A percentile compares a stretch with the other conserved stretches of the same genome.
phyloP scores from a whole-genome alignment of 2,113 vertebrate genomes.

The Okapia johnstoni region DNA sequence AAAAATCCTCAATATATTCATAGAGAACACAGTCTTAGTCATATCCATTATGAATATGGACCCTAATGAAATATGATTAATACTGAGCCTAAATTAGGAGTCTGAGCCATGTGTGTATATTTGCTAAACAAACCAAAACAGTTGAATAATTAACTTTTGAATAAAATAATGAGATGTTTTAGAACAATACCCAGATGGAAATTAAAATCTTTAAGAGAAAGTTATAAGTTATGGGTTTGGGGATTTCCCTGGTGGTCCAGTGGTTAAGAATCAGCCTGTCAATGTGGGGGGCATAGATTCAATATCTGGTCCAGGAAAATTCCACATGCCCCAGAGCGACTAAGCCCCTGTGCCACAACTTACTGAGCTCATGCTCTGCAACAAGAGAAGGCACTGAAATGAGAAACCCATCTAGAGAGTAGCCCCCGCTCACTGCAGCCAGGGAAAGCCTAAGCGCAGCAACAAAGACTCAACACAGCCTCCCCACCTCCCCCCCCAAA shows the following conservation, averaged over 20 bases:
- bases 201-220: background rate
- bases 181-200: background rate
- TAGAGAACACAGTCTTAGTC: background rate
- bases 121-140: background rate
- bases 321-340: rapidly evolving
- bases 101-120: background rate
- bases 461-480: background rate
- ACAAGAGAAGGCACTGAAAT: background rate
- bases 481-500: background rate
- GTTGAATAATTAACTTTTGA: background rate
- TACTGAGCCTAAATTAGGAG: background rate
- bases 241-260: background rate
- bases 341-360: background rate
- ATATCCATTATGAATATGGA: background rate
- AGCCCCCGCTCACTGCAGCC: background rate
- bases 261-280: background rate
- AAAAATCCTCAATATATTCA: background rate
- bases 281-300: background rate
- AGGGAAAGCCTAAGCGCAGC: background rate
- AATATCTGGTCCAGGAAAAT: rapidly evolving
- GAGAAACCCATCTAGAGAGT: background rate
- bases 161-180: background rate
- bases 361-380: background rate
- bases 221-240: background rate
- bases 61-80: background rate